Conservation (phyloP, 1,140 invertebrate species). For the Drosophila mayri region DNA sequence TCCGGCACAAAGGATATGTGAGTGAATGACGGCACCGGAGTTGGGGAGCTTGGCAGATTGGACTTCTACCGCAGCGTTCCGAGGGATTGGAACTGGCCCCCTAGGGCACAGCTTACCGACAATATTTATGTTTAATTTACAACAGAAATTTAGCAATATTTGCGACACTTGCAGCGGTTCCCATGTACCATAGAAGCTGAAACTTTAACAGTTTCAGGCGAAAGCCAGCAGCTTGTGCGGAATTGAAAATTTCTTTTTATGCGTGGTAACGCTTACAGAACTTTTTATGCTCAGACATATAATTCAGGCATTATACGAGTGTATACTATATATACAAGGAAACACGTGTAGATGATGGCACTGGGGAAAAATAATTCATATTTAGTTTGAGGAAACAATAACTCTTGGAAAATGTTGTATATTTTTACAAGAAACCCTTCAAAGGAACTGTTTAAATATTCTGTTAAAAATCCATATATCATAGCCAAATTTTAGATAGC, state of each 20-base stretch:
- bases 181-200: slow-evolving; percentile 12
- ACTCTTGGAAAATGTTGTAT: too few species aligned
- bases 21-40: slow-evolving; percentile 21
- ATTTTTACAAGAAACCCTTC: too few species aligned
- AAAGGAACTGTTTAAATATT: too few species aligned
- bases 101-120: slow-evolving; percentile 26
- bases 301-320: slow-evolving; percentile 61
- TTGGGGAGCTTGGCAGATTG: slow-evolving; percentile 21
- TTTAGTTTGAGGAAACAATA: background rate
- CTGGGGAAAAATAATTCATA: background rate
- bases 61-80: slow-evolving; percentile 26
- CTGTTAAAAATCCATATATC: too few species aligned
- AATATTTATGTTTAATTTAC: slow-evolving; percentile 78
- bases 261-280: slow-evolving; percentile 61
- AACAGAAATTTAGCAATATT: slow-evolving; percentile 65
- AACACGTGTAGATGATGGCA: slow-evolving; percentile 3
- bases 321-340: slow-evolving; percentile 26
- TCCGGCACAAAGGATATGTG: slow-evolving; percentile 48
- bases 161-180: slow-evolving; percentile 52
- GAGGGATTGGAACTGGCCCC: slow-evolving; percentile 9
- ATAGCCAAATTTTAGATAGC: too few species aligned
- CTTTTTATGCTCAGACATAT: slow-evolving; percentile 76
- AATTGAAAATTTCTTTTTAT: slow-evolving; percentile 77
- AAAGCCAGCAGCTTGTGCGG: slow-evolving; percentile 18
- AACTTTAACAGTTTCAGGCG: slow-evolving; percentile 33